Percentiles rank a stretch among this genome's conserved stretches.
phyloP scores from a whole-genome alignment of 2,113 vertebrate species.

The Trichomycterus rosablanca region DNA sequence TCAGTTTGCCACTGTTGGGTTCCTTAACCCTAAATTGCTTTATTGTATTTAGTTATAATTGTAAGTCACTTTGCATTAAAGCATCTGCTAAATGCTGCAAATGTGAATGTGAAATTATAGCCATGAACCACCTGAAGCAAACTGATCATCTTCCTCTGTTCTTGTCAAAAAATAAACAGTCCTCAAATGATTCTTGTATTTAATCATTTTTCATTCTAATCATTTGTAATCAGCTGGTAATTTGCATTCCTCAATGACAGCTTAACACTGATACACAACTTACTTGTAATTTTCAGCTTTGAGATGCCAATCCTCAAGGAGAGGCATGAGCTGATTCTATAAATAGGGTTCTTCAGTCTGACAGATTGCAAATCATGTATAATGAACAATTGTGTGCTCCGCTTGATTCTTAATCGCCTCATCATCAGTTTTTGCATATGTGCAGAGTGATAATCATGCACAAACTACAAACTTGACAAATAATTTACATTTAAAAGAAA shows the following conservation, averaged over 20 bases:
- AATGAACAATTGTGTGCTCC: constrained; percentile 20
- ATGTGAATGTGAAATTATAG: too few species aligned
- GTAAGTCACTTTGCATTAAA: too few species aligned
- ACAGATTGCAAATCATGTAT: constrained; percentile 27
- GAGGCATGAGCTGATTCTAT: constrained; percentile 15
- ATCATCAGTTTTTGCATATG: neutral
- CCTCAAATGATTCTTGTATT: constrained; percentile 8
- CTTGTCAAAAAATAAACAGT: constrained; percentile 43
- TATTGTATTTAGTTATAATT: too few species aligned
- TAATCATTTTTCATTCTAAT: constrained; percentile 36
- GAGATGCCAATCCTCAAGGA: constrained; percentile 3
- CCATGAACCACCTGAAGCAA: too few species aligned
- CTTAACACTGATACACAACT: neutral
- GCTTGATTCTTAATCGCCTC: neutral
- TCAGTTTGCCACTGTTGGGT: too few species aligned
- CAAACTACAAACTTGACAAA: neutral
- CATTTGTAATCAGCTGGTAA: constrained; percentile 30
- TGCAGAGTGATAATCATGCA: neutral
- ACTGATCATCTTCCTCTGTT: too few species aligned
- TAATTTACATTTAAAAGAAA: neutral
- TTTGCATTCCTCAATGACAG: constrained; percentile 22
- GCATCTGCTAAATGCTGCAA: too few species aligned
- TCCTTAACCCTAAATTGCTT: too few species aligned
- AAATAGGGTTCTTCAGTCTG: constrained; percentile 13
- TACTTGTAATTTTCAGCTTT: constrained; percentile 16